Percentiles rank a stretch among this genome's conserved stretches.
Conservation (phyloP, 92 coral and sea anemone species). For the Parazoanthus swiftii region DNA sequence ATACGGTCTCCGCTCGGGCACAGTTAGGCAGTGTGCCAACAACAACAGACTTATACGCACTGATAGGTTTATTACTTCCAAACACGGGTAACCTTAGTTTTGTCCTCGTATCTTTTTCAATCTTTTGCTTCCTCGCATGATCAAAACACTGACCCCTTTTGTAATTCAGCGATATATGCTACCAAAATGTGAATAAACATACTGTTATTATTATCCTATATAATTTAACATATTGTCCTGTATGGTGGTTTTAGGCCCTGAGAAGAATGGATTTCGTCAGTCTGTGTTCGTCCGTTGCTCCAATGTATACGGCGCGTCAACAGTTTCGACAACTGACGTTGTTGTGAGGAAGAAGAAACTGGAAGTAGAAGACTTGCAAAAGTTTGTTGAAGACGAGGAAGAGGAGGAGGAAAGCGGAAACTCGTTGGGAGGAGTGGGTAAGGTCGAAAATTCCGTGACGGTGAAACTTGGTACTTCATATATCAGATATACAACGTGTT, state of each 20-base stretch:
- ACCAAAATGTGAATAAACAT: no score
- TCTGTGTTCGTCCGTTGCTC: not conserved
- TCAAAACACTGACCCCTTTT: no score
- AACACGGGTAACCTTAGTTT: no score
- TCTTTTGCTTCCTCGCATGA: no score
- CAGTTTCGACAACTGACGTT: not conserved
- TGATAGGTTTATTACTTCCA: no score
- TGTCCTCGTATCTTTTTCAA: no score
- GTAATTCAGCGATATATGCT: no score
- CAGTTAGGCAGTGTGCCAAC: no score
- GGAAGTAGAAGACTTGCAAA: not conserved
- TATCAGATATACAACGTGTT: not conserved
- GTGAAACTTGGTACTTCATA: not conserved
- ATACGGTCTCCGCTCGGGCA: no score
- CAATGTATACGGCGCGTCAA: constrained; percentile 3
- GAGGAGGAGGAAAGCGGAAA: constrained; percentile 9
- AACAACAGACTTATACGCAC: no score
- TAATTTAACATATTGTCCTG: not conserved
- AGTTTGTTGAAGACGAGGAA: not conserved
- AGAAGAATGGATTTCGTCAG: not conserved
- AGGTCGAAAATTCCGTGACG: not conserved
- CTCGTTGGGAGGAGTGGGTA: not conserved
- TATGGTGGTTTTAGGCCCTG: not conserved
- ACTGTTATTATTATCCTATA: no score
- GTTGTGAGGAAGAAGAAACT: not conserved